Evolutionary conservation across 2,797 vertebrate genomes (phyloP).

Genomic region (Fringilla coelebs): DNA sequence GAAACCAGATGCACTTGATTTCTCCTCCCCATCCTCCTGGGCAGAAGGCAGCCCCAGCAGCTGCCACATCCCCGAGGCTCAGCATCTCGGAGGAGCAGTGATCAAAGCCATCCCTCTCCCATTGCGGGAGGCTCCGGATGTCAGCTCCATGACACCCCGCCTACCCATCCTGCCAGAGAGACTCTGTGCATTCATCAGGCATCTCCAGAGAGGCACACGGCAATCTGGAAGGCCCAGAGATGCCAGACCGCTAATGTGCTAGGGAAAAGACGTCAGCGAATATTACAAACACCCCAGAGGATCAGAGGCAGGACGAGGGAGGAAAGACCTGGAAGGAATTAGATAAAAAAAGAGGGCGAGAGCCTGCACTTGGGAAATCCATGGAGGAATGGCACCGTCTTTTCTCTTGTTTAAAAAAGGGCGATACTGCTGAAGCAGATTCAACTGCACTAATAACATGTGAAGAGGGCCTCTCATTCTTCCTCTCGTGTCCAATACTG

Average conservation of each 20-base stretch:
- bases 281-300: conserved; percentile 7
- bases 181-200: conserved; percentile 37
- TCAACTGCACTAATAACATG: not conserved
- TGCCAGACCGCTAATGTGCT: conserved; percentile 18
- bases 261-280: conserved; percentile 10
- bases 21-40: not conserved
- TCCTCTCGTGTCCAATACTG: not conserved
- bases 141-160: conserved; percentile 47
- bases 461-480: rapidly evolving
- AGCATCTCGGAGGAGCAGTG: not conserved
- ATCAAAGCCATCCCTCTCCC: conserved; percentile 49
- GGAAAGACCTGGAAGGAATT: conserved; percentile 41
- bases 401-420: not conserved
- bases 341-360: not conserved
- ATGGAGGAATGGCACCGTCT: not conserved
- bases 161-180: conserved; percentile 45
- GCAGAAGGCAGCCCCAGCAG: conserved; percentile 17
- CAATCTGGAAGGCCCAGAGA: conserved; percentile 51
- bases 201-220: conserved; percentile 35
- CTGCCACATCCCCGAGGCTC: conserved; percentile 19
- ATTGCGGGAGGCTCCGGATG: not conserved
- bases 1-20: conserved; percentile 17
- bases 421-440: not conserved
- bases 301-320: conserved; percentile 8
- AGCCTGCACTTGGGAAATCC: not conserved